These are phyloP conservation scores for Platyrinchus mystaceus DNA, from an alignment of 2,797 vertebrate genomes.

Conservation along the genomic window DNA sequence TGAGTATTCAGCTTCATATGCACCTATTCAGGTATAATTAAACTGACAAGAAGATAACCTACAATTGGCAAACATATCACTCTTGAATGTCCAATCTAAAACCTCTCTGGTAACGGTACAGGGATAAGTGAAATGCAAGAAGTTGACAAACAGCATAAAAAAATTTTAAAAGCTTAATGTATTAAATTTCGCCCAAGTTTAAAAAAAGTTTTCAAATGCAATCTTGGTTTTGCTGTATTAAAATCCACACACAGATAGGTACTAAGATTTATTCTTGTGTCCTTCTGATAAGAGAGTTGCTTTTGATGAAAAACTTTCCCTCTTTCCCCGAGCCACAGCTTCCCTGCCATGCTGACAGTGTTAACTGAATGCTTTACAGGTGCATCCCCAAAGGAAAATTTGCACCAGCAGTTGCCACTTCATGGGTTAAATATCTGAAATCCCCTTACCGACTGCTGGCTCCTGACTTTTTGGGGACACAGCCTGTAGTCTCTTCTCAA, in stretches of 20 bases:
- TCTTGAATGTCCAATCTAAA: neutral
- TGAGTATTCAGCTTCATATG: neutral
- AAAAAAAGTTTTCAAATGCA: neutral
- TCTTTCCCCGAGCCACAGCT: neutral
- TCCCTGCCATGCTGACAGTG: neutral
- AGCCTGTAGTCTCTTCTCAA: neutral
- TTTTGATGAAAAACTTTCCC: neutral
- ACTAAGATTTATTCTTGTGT: neutral
- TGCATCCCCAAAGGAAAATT: neutral
- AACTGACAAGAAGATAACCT: neutral
- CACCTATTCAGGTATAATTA: neutral
- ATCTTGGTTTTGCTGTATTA: neutral
- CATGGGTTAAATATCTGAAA: neutral
- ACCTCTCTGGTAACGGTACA: neutral
- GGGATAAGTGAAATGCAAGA: neutral
- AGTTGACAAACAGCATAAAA: neutral
- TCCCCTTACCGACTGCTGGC: accelerated
- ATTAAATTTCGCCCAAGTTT: neutral
- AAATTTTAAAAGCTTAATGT: neutral
- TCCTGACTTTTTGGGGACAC: neutral
- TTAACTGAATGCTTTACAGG: neutral
- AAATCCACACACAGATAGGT: neutral
- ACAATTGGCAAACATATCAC: neutral
- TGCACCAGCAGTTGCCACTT: neutral
- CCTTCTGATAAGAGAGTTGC: neutral